Base-by-base conservation (phyloP, 1,140 invertebrate species). In the Pollicipes pollicipes region DNA sequence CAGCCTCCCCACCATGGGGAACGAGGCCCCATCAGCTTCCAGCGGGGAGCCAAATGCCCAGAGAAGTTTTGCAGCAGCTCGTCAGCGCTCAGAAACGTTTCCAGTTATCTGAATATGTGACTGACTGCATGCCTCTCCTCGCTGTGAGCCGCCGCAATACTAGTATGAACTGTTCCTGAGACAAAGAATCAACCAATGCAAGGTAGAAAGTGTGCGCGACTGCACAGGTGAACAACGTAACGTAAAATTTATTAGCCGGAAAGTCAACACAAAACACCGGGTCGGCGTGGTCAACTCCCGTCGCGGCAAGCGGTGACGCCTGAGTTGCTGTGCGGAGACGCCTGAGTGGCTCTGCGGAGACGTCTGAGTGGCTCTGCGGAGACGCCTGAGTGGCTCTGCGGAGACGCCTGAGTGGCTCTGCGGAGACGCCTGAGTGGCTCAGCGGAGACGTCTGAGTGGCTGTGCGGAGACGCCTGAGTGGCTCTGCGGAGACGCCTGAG, bases 1-100 rank as follows among this genome's bases (percentile, higher is more conserved):
- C 69, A 74, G 30, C 70, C 69, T 72, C 73, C 73, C 31, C 73
- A 74, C 69, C 70, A 73, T 8, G 73, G 70, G 21, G 73, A 0
- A 35, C 10, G 0, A 32, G 72, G 66, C 27, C 69, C 63, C 28
- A 74, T 74, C n/a, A 71, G 71, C 37, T 72, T 73, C 73, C 72
- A 73, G 24, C 63, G 30, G n/a, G 63, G 72, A 17, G 69, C 69
- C 28, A 68, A 28, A 27, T 30, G 66, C 24, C 69, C 72, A 70
- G 17, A 70, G 29, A 24, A 28, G 30, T 37, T n/a, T 27, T 45
- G 69, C 29, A 68, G 10, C n/a, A 63, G 31, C 27, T n/a, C 4
- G 21, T 24, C 26, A 28, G 16, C 63, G 24, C 28, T 63, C 16
- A 68, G 28, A 70, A 72, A 64, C 3, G 58, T 68, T 24, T 67